A percentile compares a stretch with the other conserved stretches of the same genome.
phyloP scores from a whole-genome alignment of 2,888 invertebrate species.

The Andrena camellia region DNA sequence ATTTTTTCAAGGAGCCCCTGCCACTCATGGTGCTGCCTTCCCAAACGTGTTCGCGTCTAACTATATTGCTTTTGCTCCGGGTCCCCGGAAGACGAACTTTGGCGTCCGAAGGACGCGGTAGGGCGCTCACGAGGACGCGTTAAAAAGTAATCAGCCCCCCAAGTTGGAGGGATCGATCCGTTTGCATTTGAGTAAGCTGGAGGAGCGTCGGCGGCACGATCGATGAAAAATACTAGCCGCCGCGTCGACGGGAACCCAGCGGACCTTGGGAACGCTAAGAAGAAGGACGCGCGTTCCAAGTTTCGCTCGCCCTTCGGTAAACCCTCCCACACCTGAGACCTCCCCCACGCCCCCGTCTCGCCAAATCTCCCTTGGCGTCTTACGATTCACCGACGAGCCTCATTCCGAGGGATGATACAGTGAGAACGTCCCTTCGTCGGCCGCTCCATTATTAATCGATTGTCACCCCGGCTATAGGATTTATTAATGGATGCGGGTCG shows the following conservation, averaged over 20 bases:
- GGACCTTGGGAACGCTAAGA: conserved; percentile 16
- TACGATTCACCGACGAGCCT: background rate
- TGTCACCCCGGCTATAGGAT: background rate
- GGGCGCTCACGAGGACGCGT: background rate
- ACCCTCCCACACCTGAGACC: background rate
- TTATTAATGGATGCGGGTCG: conserved; percentile 5
- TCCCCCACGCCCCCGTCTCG: background rate
- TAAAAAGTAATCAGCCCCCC: conserved; percentile 20
- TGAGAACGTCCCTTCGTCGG: background rate
- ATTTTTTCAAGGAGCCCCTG: conserved; percentile 9
- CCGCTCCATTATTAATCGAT: conserved; percentile 31
- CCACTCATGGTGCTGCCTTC: background rate
- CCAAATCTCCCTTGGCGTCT: background rate
- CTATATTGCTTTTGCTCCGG: background rate
- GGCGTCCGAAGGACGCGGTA: background rate
- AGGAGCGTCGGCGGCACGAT: background rate
- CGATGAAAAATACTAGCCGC: conserved; percentile 21
- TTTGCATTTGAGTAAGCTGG: conserved; percentile 3
- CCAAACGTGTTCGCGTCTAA: conserved; percentile 21
- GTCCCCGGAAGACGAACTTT: background rate
- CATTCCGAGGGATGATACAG: background rate
- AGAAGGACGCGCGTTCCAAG: background rate
- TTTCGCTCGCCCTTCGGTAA: background rate
- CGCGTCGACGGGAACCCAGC: background rate
- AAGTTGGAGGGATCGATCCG: background rate